Evolutionary conservation across 2,113 vertebrate species (phyloP), one percentile per base, ranked within the genome.

Genomic region (Sula dactylatra): DNA sequence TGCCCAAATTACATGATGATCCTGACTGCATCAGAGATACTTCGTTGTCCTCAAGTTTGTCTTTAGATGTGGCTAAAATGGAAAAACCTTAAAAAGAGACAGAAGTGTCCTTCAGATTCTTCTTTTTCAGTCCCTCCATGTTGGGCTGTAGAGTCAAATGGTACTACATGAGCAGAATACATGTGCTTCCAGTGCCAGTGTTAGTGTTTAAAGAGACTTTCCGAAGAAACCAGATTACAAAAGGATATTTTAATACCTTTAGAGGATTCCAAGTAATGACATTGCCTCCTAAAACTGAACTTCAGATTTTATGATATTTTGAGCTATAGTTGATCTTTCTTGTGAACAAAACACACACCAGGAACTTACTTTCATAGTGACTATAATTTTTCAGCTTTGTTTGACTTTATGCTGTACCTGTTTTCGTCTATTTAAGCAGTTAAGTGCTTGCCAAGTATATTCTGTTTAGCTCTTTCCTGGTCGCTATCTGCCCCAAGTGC

Each of bases 381-480:
- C 47, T 85, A 17, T 45, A 65, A 17, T 90, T 91, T 93, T 87
- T 96, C 49, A 42, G 42, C 67, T 82, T 50, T 92, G 74, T 94
- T 95, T 97, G 88, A 91, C 82, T 94, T 83, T 40, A 56, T 40
- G 45, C 64, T 88, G 56, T 94, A 78, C 65, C 87, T 93, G 73
- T 16, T 89, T 87, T 74, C 9, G 4, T 78, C 73, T 93, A 16
- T 88, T 77, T 62, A 88, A 95, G 86, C 81, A 59, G 77, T 40
- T 82, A 32, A 88, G 74, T 38, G 47, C 62, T 92, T 94, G 88
- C 78, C 90, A 83, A 50, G 49, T 67, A n/a, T 70, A 32, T 62
- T 69, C 55, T 88, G 44, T 82, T 85, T 64, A 85, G 76, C 62
- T 82, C 50, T 79, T 82, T 58, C 58, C 17, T 77, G 27, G n/a